Evolutionary conservation across 2,797 vertebrate species (phyloP).

Genomic region (Apodemus agrarius): DNA sequence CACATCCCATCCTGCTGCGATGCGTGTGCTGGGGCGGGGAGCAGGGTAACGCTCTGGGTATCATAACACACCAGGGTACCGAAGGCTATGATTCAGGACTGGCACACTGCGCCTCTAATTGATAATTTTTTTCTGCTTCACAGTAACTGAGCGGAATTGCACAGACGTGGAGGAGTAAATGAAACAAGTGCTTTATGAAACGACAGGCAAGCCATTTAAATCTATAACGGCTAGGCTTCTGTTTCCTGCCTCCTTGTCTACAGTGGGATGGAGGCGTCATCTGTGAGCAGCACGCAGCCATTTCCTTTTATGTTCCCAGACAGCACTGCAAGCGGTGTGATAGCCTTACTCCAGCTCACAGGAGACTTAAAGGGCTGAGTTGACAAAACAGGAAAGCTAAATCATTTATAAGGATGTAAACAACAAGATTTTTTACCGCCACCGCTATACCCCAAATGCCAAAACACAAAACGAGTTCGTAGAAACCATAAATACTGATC

Average conservation of each 20-base stretch:
- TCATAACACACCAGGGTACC: conserved; percentile 72
- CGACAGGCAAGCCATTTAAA: conserved; percentile 79
- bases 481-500: conserved; percentile 53
- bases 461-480: conserved; percentile 12
- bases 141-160: conserved; percentile 75
- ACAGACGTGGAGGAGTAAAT: conserved; percentile 70
- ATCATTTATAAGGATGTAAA: conserved; percentile 72
- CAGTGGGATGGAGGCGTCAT: conserved; percentile 40
- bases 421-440: conserved; percentile 35
- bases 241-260: conserved; percentile 70
- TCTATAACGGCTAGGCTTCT: conserved; percentile 67
- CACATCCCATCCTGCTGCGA: conserved; percentile 31
- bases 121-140: conserved; percentile 82
- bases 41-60: conserved; percentile 48
- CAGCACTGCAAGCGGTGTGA: conserved; percentile 69
- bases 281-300: conserved; percentile 53
- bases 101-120: conserved; percentile 71
- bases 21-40: conserved; percentile 57
- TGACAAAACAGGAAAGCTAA: conserved; percentile 71
- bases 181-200: conserved; percentile 82
- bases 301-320: conserved; percentile 80
- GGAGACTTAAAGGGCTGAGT: conserved; percentile 64
- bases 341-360: conserved; percentile 1
- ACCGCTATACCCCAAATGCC: not conserved
- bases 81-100: conserved; percentile 72